Base-by-base conservation (phyloP, 2,888 invertebrate species). In the Dasysyrphus albostriatus region DNA sequence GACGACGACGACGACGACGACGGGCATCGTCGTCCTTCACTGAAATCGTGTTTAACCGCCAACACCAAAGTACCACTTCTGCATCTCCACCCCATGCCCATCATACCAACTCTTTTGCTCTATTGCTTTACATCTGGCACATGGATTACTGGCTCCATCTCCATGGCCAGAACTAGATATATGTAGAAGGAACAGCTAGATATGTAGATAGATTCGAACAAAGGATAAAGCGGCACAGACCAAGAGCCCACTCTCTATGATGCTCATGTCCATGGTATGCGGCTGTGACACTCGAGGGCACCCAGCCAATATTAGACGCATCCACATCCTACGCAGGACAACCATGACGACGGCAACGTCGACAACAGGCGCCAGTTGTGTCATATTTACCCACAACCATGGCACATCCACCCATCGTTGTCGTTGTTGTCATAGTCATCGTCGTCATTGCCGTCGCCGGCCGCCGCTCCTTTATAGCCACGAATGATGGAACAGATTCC, bases 201-300 rank as follows among this genome's bases (percentile, higher is more conserved):
- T 39, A 58, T 14, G 5, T 34, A 76, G 16, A 47, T 63, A 63
- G 34, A 69, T 44, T n/a, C n/a, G 58, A 74, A 74, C 29, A 72
- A 87, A 78, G 74, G 85, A 77, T 82, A 72, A 83, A 65, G 83
- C 74, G 74, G 44, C 51, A 32, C 34, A 44, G 59, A 74, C 74
- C 78, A 78, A 39, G 78, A 39, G 72, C 73, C 82, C 77, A 79
- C 87, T 74, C 73, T 39, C 73, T 29, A 58, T 59, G 34, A 61
- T 61, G 85, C 78, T 82, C 77, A 81, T 81, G 85, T 72, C 61
- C 59, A 73, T 83, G 82, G 87, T 72, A 83, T 87, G 87, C 75
- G 87, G 75, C 78, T 88, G 88, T 88, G 80, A 80, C 88, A 88
- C 88, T 83, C 88, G 79, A 88, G 88, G 88, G 88, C 88, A 88